Evolutionary conservation across 2,113 vertebrate species (phyloP).

Genomic region (Eupsittula cactorum): DNA sequence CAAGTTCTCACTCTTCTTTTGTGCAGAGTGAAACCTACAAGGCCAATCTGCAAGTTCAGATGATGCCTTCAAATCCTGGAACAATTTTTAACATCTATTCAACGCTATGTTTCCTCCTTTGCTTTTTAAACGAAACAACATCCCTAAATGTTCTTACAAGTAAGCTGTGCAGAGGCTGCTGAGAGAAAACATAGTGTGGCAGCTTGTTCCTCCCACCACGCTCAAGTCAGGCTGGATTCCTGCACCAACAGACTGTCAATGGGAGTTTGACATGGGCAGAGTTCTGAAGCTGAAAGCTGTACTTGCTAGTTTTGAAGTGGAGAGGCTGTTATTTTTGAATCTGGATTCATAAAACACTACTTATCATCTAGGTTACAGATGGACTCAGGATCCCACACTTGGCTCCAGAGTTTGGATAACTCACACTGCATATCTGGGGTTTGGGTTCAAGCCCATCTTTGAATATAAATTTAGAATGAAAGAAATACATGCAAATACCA

Average conservation of each 20-base stretch:
- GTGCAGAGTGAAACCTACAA: not conserved
- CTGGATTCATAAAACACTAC: slow-evolving; percentile 35
- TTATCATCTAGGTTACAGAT: slow-evolving; percentile 49
- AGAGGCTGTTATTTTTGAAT: slow-evolving; percentile 50
- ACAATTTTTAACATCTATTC: not conserved
- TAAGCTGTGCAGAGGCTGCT: not conserved
- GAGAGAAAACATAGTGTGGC: not conserved
- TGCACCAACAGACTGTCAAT: slow-evolving; percentile 45
- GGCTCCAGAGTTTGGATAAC: slow-evolving; percentile 28
- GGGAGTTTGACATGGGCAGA: slow-evolving; percentile 38
- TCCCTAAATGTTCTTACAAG: not conserved
- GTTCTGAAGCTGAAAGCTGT: slow-evolving; percentile 39
- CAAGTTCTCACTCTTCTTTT: not conserved
- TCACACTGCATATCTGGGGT: slow-evolving; percentile 36
- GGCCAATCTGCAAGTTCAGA: not conserved
- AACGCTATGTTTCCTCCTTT: not conserved
- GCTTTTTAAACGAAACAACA: slow-evolving; percentile 10
- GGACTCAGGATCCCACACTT: slow-evolving; percentile 57
- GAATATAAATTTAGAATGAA: slow-evolving; percentile 52
- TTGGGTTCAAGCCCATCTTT: slow-evolving; percentile 62
- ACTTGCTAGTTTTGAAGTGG: slow-evolving; percentile 19
- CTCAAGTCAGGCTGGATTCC: slow-evolving; percentile 21
- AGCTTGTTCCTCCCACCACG: slow-evolving; percentile 15
- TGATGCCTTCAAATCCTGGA: not conserved
- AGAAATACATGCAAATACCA: slow-evolving; percentile 53